Conservation (phyloP, 2,113 vertebrate genomes). For the Cheirogaleus medius region DNA sequence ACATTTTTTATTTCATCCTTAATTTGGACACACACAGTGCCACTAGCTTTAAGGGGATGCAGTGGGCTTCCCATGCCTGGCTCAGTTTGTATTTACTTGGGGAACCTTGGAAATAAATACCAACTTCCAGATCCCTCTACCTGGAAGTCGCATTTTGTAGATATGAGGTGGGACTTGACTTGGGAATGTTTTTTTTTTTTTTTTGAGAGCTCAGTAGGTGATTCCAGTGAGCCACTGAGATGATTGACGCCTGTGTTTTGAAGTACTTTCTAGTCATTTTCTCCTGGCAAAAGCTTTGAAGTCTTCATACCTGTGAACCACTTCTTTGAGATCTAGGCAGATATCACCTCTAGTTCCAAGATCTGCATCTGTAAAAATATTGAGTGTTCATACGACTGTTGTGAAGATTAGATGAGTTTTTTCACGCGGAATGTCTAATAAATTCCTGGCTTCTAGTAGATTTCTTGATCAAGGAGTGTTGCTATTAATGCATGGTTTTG, state of each 20-base stretch:
- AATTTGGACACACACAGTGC: neutral
- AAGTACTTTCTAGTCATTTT: neutral
- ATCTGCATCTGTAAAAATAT: neutral
- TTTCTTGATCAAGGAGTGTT: neutral
- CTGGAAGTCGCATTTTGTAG: neutral
- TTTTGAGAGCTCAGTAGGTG: neutral
- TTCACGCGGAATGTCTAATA: neutral
- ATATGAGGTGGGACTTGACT: neutral
- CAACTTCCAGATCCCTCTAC: neutral
- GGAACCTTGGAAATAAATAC: neutral
- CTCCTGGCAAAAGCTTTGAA: neutral
- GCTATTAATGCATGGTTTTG: neutral
- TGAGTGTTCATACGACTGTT: neutral
- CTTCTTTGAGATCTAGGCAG: neutral
- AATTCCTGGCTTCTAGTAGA: neutral
- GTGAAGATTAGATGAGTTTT: neutral
- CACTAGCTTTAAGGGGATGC: neutral
- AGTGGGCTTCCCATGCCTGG: neutral
- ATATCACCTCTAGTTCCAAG: neutral
- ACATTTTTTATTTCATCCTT: neutral
- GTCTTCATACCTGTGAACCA: neutral
- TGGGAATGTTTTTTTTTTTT: neutral
- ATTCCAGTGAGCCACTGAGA: neutral
- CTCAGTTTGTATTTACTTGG: neutral
- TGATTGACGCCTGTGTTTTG: neutral